A percentile compares a stretch with the other conserved stretches of the same genome.
These are phyloP conservation scores for Gisinianus flammeolus DNA, from an alignment of 2,888 invertebrate species.

Conservation along the genomic window DNA sequence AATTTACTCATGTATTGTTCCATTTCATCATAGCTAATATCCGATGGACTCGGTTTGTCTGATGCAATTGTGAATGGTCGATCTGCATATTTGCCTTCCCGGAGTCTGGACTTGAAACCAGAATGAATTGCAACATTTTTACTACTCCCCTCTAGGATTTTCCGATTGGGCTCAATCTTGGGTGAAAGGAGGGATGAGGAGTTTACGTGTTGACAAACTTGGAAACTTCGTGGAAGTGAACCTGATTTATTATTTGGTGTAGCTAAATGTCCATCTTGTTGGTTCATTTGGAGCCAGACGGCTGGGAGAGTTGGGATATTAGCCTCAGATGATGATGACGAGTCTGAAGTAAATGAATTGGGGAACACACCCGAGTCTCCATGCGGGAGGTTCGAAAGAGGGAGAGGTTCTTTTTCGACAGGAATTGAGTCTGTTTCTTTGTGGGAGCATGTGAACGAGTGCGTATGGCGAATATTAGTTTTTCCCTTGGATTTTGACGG, in stretches of 20 bases:
- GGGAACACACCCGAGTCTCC: conserved; percentile 59
- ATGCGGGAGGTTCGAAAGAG: conserved; percentile 54
- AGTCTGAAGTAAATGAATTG: conserved; percentile 58
- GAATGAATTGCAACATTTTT: not conserved
- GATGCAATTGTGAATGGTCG: conserved; percentile 75
- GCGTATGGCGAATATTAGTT: conserved; percentile 60
- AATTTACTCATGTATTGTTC: conserved; percentile 62
- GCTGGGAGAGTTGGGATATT: conserved; percentile 68
- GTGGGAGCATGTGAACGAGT: conserved; percentile 60
- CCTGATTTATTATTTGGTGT: conserved; percentile 75
- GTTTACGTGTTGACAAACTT: conserved; percentile 67
- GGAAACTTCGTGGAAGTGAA: conserved; percentile 79
- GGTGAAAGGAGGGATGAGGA: conserved; percentile 52
- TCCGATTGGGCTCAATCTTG: conserved; percentile 25
- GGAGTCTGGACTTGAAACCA: conserved; percentile 52
- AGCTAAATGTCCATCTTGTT: conserved; percentile 72
- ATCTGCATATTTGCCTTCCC: conserved; percentile 65
- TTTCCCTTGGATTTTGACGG: conserved; percentile 55
- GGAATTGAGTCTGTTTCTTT: conserved; percentile 44
- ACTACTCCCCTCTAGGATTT: not conserved
- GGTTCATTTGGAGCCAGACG: conserved; percentile 70
- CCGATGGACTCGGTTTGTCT: conserved; percentile 68
- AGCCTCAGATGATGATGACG: conserved; percentile 59
- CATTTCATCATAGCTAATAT: conserved; percentile 72
- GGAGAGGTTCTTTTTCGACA: conserved; percentile 47